These are phyloP conservation scores for Scelioninae gen. 1 DNA, from an alignment of 2,888 invertebrate species.

Conservation along the genomic window DNA sequence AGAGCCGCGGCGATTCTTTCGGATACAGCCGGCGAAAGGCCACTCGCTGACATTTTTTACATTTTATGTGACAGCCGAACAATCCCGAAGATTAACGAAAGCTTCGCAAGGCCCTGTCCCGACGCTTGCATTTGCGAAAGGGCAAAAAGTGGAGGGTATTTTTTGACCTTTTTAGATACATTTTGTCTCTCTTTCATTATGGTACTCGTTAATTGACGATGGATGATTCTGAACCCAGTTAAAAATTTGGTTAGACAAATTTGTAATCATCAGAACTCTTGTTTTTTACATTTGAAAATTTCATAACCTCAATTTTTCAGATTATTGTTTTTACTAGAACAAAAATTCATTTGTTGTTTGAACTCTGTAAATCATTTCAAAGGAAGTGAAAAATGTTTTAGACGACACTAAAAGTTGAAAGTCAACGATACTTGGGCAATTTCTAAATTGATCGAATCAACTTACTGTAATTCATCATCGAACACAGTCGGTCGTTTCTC, in stretches of 20 bases:
- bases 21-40: constrained; percentile 51
- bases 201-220: no score
- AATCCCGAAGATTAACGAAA: constrained; percentile 70
- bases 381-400: no score
- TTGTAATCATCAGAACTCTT: no score
- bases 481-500: constrained; percentile 10
- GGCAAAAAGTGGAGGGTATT: no score
- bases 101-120: constrained; percentile 26
- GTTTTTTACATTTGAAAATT: no score
- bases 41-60: constrained; percentile 67
- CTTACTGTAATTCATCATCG: constrained; percentile 5
- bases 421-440: neutral
- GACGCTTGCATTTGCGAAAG: constrained; percentile 7
- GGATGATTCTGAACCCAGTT: no score
- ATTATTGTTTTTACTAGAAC: no score
- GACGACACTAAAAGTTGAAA: no score
- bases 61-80: constrained; percentile 68
- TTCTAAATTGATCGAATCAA: neutral
- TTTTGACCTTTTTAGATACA: neutral
- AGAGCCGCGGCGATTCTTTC: constrained; percentile 63
- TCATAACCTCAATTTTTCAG: no score
- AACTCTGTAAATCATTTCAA: no score
- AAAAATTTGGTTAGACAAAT: no score
- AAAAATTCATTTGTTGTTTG: no score
- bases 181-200: neutral